These are phyloP conservation scores for Delphinapterus leucas DNA, from an alignment of 2,113 vertebrate genomes.

Conservation along the genomic window DNA sequence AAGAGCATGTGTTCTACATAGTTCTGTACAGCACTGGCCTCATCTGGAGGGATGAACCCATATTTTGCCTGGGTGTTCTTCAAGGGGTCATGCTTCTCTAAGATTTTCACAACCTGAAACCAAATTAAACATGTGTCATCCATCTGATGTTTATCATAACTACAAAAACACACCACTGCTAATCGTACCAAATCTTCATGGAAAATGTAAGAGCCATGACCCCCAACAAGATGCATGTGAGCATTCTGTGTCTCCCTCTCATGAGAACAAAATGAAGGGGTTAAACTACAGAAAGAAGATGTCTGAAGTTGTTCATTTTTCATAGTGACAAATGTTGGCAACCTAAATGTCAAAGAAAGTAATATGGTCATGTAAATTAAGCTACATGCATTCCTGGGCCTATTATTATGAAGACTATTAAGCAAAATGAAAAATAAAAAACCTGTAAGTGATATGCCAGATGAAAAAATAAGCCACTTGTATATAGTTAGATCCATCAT, in stretches of 20 bases:
- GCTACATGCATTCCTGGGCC: background rate
- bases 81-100: constrained; percentile 96
- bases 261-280: background rate
- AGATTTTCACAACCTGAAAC: constrained; percentile 94
- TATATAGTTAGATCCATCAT: background rate
- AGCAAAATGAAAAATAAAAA: constrained; percentile 20
- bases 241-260: background rate
- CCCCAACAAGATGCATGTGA: background rate
- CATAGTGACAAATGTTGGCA: background rate
- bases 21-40: constrained; percentile 97
- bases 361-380: background rate
- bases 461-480: background rate
- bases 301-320: background rate
- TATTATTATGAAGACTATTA: background rate
- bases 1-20: constrained; percentile 99
- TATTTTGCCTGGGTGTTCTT: constrained; percentile 87
- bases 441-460: background rate
- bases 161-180: background rate
- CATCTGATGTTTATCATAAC: background rate
- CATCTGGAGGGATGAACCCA: constrained; percentile 89
- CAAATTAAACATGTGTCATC: constrained; percentile 58
- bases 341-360: background rate
- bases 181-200: background rate
- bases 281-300: background rate
- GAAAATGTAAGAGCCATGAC: background rate